Conservation (phyloP, 37 sponge, comb jelly and placozoan species). For the Oscarella lobularis region DNA sequence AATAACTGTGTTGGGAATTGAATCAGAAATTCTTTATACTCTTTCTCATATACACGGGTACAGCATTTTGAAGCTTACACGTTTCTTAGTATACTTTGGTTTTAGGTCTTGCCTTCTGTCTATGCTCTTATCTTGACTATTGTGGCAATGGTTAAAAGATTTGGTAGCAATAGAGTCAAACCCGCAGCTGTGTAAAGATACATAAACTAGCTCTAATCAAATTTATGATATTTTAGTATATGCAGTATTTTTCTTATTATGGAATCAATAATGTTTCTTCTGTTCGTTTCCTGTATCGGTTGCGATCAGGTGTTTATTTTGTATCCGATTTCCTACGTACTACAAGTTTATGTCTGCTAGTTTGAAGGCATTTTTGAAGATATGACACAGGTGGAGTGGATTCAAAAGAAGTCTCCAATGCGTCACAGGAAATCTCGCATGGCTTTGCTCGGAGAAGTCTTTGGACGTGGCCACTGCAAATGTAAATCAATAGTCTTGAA, state of each 20-base stretch:
- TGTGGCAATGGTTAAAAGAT: not conserved
- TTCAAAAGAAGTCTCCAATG: not conserved
- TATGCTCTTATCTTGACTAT: slow-evolving; percentile 8
- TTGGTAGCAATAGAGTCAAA: not conserved
- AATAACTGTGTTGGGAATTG: slow-evolving; percentile 74
- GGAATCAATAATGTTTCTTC: not conserved
- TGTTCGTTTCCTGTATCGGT: not conserved
- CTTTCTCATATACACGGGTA: slow-evolving; percentile 57
- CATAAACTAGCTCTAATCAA: not conserved
- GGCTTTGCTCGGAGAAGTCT: slow-evolving; percentile 9
- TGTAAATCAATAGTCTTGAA: no score
- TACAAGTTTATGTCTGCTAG: not conserved
- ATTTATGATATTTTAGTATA: not conserved
- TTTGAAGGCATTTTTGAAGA: not conserved
- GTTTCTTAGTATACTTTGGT: not conserved
- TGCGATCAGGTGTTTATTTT: slow-evolving; percentile 5
- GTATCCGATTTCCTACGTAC: not conserved
- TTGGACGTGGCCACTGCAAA: slow-evolving; percentile 2
- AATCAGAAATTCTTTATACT: slow-evolving; percentile 70
- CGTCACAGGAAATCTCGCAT: not conserved
- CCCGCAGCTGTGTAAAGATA: not conserved
- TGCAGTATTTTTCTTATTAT: not conserved
- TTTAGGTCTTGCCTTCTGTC: slow-evolving; percentile 2
- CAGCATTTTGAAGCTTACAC: not conserved
- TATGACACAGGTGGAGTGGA: not conserved